A percentile compares a stretch with the other conserved stretches of the same genome.
Conservation (phyloP, 2,888 invertebrate genomes). For the Heliconius ethilla region DNA sequence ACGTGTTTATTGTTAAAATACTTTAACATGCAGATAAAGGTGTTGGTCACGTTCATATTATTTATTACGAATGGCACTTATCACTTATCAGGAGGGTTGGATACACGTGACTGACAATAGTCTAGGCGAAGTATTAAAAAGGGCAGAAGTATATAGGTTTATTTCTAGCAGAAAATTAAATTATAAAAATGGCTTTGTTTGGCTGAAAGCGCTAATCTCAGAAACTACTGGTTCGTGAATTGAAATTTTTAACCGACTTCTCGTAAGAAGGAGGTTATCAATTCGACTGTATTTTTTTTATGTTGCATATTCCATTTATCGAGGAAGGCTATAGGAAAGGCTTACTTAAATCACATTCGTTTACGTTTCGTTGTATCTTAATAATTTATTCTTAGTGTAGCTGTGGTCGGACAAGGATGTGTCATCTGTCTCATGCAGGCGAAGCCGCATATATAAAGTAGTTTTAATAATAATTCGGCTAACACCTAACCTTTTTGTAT, state of each 20-base stretch:
- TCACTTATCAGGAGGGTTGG: conserved; percentile 26
- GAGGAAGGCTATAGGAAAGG: not conserved
- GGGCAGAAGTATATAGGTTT: too few relatives aligned
- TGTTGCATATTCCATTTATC: too few relatives aligned
- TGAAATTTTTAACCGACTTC: too few relatives aligned
- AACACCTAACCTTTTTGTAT: not conserved
- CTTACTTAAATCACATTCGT: not conserved
- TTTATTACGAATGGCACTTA: conserved; percentile 26
- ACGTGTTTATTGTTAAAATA: conserved; percentile 22
- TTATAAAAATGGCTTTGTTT: too few relatives aligned
- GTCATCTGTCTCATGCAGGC: not conserved
- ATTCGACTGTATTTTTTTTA: too few relatives aligned
- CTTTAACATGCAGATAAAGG: conserved; percentile 23
- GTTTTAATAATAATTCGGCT: not conserved
- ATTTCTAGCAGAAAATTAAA: too few relatives aligned
- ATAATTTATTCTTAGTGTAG: not conserved
- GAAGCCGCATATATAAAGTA: not conserved
- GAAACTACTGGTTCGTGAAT: too few relatives aligned
- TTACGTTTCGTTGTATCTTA: not conserved
- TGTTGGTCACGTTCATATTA: conserved; percentile 30
- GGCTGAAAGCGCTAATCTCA: too few relatives aligned
- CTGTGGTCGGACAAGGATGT: not conserved
- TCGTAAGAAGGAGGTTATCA: too few relatives aligned
- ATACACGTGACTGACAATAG: conserved; percentile 16
- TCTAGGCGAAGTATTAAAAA: not conserved